Base-by-base conservation (phyloP, 2,888 invertebrate species). In the Pyrocoelia pectoralis region DNA sequence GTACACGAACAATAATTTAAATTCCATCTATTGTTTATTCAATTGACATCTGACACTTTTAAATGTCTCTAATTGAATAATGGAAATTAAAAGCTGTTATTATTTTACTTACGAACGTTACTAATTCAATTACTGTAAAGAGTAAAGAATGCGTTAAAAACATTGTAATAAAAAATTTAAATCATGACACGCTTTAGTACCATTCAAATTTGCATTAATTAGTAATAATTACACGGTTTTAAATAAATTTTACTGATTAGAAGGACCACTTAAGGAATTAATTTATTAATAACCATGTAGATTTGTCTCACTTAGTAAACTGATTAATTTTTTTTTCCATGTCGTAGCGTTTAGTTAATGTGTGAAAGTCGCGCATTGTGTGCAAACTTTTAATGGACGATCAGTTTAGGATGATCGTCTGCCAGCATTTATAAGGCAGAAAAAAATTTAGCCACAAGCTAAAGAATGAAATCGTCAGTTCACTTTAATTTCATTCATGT, bases 31-130 rank as follows among this genome's bases (percentile, higher is more conserved):
- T 33, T 33, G 15, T 46, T 46, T 46, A 46, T 46, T 46, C 15
- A 17, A 46, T 46, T 46, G 17, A 46, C 46, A 46, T 46, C 15
- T 46, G 46, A 46, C 46, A 46, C 18, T 18, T 5, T 46, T 46
- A 46, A 46, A 46, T 17, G 4, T 10, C 10, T 17, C 46, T 46
- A 46, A 46, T 46, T 46, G 15, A 17, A 46, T 46, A 46, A 46
- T 17, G 18, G 10, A 18, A 46, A 46, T 46, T 46, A 46, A 46
- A 46, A 46, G 46, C 17, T 8, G 10, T 33, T 33, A 33, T 33
- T 33, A 33, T 33, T n/a, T n/a, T 8, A 33, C 33, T n/a, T 24
- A 24, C 24, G 8, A 5, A 24, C 8, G 8, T 24, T 33, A 33
- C n/a, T 33, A 33, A 33, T 33, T 33, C 10, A 33, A 33, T 33